Conservation (phyloP, 2,888 invertebrate species). For the Coenonympha glycerion region DNA sequence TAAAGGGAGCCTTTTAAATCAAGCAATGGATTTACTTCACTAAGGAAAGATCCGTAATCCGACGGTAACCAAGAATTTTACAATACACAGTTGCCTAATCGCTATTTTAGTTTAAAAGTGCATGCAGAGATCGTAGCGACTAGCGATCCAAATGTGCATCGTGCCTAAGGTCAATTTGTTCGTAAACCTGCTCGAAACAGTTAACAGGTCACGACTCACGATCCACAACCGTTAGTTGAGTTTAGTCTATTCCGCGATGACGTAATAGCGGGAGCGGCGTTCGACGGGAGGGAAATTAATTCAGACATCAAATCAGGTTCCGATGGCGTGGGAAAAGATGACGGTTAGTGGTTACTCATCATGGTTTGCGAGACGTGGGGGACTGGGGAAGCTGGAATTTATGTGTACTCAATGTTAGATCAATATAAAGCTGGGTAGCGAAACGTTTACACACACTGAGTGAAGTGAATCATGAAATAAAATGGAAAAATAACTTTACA, state of each 20-base stretch:
- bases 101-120: neutral
- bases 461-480: too few relatives aligned
- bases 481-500: too few relatives aligned
- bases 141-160: neutral
- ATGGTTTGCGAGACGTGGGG: neutral
- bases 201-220: slow-evolving; percentile 15
- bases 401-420: too few relatives aligned
- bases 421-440: too few relatives aligned
- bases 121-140: neutral
- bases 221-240: slow-evolving; percentile 12
- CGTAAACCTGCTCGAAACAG: slow-evolving; percentile 5
- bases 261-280: slow-evolving; percentile 9
- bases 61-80: too few relatives aligned
- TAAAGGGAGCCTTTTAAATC: too few relatives aligned
- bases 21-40: too few relatives aligned
- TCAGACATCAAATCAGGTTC: slow-evolving; percentile 1
- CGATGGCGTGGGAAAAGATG: neutral
- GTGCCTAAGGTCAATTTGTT: slow-evolving; percentile 1
- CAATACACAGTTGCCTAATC: neutral
- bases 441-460: too few relatives aligned
- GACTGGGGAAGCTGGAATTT: too few relatives aligned
- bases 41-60: too few relatives aligned
- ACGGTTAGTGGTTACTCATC: neutral
- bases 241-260: slow-evolving; percentile 13
- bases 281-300: slow-evolving; percentile 9